A percentile compares a stretch with the other conserved stretches of the same genome.
Evolutionary conservation across 2,888 invertebrate species (phyloP).

Genomic region (Cyrtodaria siliqua): DNA sequence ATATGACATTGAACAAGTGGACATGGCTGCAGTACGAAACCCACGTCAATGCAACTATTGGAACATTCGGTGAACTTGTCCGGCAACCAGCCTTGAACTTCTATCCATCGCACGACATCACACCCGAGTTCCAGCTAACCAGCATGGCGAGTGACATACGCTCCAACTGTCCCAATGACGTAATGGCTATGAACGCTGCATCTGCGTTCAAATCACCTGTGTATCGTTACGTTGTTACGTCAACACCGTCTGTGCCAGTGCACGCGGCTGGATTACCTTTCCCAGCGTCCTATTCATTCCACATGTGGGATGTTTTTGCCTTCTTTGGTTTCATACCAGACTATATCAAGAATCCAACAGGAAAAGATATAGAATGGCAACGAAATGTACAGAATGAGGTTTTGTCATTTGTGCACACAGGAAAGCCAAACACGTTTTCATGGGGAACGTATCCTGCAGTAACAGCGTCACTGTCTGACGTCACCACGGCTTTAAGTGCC

Average conservation of each 20-base stretch:
- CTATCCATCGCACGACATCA: conserved; percentile 61
- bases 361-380: conserved; percentile 68
- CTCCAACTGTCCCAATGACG: conserved; percentile 76
- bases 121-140: conserved; percentile 77
- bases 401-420: conserved; percentile 69
- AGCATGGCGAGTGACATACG: conserved; percentile 81
- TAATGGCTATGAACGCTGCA: conserved; percentile 63
- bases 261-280: conserved; percentile 56
- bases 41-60: conserved; percentile 73
- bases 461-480: conserved; percentile 64
- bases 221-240: conserved; percentile 76
- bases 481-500: conserved; percentile 47
- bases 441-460: conserved; percentile 71
- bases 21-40: conserved; percentile 75
- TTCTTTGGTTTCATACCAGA: conserved; percentile 73
- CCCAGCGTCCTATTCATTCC: conserved; percentile 71
- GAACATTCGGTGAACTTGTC: conserved; percentile 72
- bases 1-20: conserved; percentile 70
- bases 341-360: conserved; percentile 59
- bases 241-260: conserved; percentile 71
- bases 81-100: conserved; percentile 60
- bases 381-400: conserved; percentile 72
- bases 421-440: conserved; percentile 50
- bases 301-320: conserved; percentile 76
- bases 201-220: conserved; percentile 66